Evolutionary conservation across 1,140 invertebrate species (phyloP).

Genomic region (Agraylea sexmaculata): DNA sequence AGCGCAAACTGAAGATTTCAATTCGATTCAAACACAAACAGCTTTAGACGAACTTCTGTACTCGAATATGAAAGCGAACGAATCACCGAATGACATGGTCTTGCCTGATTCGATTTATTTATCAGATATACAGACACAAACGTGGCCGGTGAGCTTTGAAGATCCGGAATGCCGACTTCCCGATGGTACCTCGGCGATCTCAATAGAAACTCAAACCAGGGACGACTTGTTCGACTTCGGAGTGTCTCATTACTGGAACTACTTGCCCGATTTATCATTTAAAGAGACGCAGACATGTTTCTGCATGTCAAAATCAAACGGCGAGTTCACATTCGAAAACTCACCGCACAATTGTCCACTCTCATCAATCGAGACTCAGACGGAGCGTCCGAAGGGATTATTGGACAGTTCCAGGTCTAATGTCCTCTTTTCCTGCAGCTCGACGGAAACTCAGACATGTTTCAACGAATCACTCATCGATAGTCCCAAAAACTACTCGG

Average conservation of each 20-base stretch:
- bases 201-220: conserved; percentile 7
- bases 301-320: conserved; percentile 1
- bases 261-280: conserved; percentile 8
- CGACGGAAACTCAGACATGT: conserved; percentile 4
- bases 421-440: conserved; percentile 5
- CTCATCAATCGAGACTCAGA: background rate
- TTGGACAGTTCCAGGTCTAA: conserved; percentile 2
- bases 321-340: background rate
- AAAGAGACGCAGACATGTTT: conserved; percentile 9
- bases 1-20: no score
- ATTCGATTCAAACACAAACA: conserved; percentile 11
- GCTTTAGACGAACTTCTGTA: conserved; percentile 9
- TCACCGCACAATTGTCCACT: conserved; percentile 1
- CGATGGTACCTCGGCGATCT: background rate
- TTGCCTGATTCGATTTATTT: conserved; percentile 6
- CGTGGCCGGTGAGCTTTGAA: conserved; percentile 1
- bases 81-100: conserved; percentile 1
- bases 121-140: conserved; percentile 10
- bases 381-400: background rate
- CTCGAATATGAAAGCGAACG: conserved; percentile 3
- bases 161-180: background rate
- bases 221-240: conserved; percentile 4
- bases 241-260: conserved; percentile 3
- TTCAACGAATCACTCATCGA: background rate
- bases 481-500: background rate